These are phyloP conservation scores for Rhagoletis pomonella DNA, from an alignment of 1,140 invertebrate species.

Conservation along the genomic window DNA sequence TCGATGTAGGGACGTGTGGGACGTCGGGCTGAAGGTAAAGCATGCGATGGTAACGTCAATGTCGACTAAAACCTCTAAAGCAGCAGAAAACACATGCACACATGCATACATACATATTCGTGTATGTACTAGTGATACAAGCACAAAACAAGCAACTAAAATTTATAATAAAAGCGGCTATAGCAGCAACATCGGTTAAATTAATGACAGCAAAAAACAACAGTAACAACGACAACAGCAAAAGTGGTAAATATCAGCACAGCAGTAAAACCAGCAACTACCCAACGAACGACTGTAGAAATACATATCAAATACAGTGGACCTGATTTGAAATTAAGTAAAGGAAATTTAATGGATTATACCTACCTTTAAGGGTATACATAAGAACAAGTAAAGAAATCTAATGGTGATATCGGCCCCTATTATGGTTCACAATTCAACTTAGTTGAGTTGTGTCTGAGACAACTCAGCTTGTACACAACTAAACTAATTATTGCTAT, in stretches of 20 bases:
- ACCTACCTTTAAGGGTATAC: too few relatives aligned
- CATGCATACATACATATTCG: not conserved
- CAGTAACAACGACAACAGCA: not conserved
- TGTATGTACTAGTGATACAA: not conserved
- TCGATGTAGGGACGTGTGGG: not conserved
- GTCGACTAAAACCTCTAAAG: conserved; percentile 11
- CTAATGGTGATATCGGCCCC: too few relatives aligned
- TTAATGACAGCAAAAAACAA: conserved; percentile 46
- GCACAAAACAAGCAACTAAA: conserved; percentile 25
- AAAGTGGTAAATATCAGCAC: conserved; percentile 3
- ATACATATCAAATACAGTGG: not conserved
- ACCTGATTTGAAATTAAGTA: not conserved
- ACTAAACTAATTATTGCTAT: too few relatives aligned
- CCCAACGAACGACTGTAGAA: not conserved
- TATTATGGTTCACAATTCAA: too few relatives aligned
- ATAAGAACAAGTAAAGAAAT: too few relatives aligned
- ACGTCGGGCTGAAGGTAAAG: conserved; percentile 18
- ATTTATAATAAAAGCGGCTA: conserved; percentile 50
- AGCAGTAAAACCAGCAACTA: conserved; percentile 17
- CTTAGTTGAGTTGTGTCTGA: too few relatives aligned
- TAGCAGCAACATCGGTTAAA: conserved; percentile 37
- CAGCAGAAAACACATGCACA: not conserved
- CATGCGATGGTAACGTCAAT: conserved; percentile 34
- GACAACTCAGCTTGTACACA: too few relatives aligned
- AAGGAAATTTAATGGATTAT: not conserved